Base-by-base conservation (phyloP, 2,888 invertebrate genomes). In the Melinaea menophilus region DNA sequence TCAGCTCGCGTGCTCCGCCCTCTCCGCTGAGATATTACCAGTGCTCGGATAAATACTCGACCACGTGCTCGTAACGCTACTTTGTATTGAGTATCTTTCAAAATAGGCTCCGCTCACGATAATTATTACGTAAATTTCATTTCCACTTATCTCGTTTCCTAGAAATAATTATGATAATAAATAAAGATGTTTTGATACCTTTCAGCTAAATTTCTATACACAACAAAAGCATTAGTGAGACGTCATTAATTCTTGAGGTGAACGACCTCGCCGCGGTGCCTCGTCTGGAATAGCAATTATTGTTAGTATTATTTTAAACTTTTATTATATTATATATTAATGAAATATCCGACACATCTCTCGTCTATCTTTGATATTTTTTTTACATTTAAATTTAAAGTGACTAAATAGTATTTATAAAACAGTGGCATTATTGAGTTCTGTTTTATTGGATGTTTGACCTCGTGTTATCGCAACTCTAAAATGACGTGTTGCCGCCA, bases 261-360 rank as follows among this genome's bases (percentile, higher is more conserved):
- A 88, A 87, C 76, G 80, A 83, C 86, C 89, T 81, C 77, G 74
- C 71, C 72, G 75, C 75, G 75, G 76, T 77, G 77, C 77, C 81
- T 79, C 78, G 87, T 82, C 84, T 84, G 81, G 88, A 85, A 89
- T 89, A 86, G 81, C 81, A 89, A 88, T 87, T 82, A 79, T 81
- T 85, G 77, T 80, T 78, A 76, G 77, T 61, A 31, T 51, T 31
- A 31, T 51, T 51, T 51, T 51, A 56, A 55, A 55, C 55, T 35
- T 55, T 57, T 60, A 54, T 55, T 35, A 34, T 60, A 35, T 56
- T n/a, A 61, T 60, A 56, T 56, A 54, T 13, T 76, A 75, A 76
- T 76, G 76, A 37, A 37, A 41, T 41, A 41, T 7, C 41, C 7
- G 9, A 41, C 7, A 41, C 9, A 41, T 41, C 11, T 11, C 41